Evolutionary conservation across 2,888 invertebrate genomes (phyloP), one percentile per base, ranked within the genome.

Genomic region (Caenorhabditis angaria): DNA sequence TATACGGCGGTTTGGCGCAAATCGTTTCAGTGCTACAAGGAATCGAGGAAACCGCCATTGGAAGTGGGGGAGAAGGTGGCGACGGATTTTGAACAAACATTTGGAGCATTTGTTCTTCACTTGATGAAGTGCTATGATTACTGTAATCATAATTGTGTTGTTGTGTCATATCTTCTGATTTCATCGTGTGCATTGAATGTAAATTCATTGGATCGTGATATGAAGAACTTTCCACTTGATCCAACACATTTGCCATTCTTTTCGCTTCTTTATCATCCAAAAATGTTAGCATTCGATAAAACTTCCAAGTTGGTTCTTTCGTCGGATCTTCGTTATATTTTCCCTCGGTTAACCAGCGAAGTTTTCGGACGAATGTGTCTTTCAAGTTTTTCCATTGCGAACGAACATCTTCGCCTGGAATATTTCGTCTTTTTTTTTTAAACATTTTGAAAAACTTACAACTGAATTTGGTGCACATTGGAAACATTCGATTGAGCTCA

Each of bases 351-450:
- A 80, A 61, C 72, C 80, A 82, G 51, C 82, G 70, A 24, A 74
- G 76, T 61, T 82, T 82, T 12, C 82, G 65, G 2, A 80, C 77
- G 48, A 76, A 82, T 22, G 82, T 82, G 61, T 82, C 82, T 57
- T 82, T 82, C 20, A 82, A 68, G 60, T 82, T 82, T 62, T 82
- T 82, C 80, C 80, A 82, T 57, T 82, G 82, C 2, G 77, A 72
- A 28, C 80, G 62, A 22, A 82, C 75, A 59, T 82, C 82, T 58
- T 82, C 80, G 12, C 65, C 78, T 78, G 61, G 12, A 65, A 65
- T 22, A 0, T 48, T 18, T 54, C 27, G 25, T n/a, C 24, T 51
- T 5, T 24, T 5, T 5, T 18, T 14, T 14, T 14, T 14, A 5
- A 18, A 10, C 5, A 51, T 20, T 20, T 24, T 4, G 14, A 51